phyloP scores from a whole-genome alignment of 1,140 invertebrate species.

The Drosophila seguyi region DNA sequence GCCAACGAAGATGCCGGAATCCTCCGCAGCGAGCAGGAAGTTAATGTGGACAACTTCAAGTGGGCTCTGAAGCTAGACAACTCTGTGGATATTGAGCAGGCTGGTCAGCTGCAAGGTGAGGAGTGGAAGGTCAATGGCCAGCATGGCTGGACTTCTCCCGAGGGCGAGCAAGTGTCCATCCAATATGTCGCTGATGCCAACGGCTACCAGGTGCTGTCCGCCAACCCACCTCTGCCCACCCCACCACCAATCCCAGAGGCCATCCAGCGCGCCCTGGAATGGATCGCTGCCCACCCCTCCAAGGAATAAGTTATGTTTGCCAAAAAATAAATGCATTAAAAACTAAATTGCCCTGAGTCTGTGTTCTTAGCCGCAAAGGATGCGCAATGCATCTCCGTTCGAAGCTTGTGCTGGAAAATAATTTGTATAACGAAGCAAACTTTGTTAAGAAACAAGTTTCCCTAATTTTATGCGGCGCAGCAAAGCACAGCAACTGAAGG shows the following conservation, averaged over 20 bases:
- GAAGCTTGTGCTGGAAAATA: neutral
- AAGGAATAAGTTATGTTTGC: conserved; percentile 46
- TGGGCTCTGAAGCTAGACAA: conserved; percentile 90
- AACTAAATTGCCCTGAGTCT: neutral
- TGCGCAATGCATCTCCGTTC: neutral
- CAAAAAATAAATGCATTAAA: conserved; percentile 50
- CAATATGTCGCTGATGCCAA: conserved; percentile 87
- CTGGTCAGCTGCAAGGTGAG: conserved; percentile 89
- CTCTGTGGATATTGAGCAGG: conserved; percentile 91
- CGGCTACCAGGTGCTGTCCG: conserved; percentile 89
- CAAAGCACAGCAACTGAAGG: conserved; percentile 48
- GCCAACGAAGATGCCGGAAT: conserved; percentile 67
- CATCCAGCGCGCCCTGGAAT: conserved; percentile 87
- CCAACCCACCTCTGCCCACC: conserved; percentile 88
- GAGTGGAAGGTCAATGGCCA: conserved; percentile 90
- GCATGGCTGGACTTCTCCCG: conserved; percentile 91
- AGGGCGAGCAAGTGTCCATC: conserved; percentile 85
- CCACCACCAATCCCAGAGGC: conserved; percentile 88
- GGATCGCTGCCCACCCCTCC: conserved; percentile 73
- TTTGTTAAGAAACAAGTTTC: conserved; percentile 48
- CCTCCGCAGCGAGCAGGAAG: conserved; percentile 36
- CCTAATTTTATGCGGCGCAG: conserved; percentile 25
- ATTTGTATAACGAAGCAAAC: conserved; percentile 8
- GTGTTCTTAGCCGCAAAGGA: conserved; percentile 3
- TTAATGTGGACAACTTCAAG: conserved; percentile 52